Base-by-base conservation (phyloP, 2,797 vertebrate genomes). In the Enteromius argenteus region DNA sequence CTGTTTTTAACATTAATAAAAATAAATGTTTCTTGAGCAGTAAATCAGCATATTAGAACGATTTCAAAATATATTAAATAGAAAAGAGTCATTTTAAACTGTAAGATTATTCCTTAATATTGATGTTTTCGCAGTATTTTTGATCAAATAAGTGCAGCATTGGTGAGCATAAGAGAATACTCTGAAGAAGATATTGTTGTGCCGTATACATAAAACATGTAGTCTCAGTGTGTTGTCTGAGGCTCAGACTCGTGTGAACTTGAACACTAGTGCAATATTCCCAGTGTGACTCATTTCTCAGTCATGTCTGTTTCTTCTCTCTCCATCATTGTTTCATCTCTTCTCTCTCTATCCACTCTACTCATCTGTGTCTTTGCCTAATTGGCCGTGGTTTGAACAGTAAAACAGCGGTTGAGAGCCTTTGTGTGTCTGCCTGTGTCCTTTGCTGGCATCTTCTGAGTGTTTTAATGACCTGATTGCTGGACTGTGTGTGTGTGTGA, bases 321-420 rank as follows among this genome's bases (percentile, higher is more conserved):
- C 19, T 35, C 21, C 56, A n/a, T 80, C 42, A 37, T 32, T 78
- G 27, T 62, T 81, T 75, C 23, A 32, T 73, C 79, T 53, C 84
- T 71, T 83, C 60, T 64, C 69, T 86, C 64, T 86, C 49, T 53
- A 60, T 77, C 44, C 64, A 53, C 42, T 80, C 80, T 51, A 21
- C 39, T 80, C 58, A 32, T 73, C 30, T 79, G 37, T 23, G 53
- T 66, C 60, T 85, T 88, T 84, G 79, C 73, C 78, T 81, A 86
- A 81, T 86, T 87, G 74, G 80, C 81, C 15, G 64, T 81, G 87
- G 86, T 82, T 87, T 87, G 60, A 84, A 79, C 83, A 81, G 80
- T 77, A 79, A 78, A 56, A 72, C 60, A 72, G 78, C 80, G 30
- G 71, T 74, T 30, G 21, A 78, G 74, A 62, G 67, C 71, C 44